Evolutionary conservation across 2,888 invertebrate genomes (phyloP).

Genomic region (Pandemis corylana): DNA sequence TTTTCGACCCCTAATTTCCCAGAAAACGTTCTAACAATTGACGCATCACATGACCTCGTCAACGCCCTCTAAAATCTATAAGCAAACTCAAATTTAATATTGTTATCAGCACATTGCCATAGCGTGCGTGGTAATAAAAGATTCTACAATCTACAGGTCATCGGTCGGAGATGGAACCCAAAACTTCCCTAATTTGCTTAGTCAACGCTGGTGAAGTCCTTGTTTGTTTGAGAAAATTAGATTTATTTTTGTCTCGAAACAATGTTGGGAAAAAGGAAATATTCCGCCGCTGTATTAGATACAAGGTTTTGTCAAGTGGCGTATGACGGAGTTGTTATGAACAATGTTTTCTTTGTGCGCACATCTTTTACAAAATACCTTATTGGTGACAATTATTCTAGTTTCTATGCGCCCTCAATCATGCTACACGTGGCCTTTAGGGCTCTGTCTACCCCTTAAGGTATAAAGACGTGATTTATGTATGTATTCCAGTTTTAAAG

Average conservation of each 20-base stretch:
- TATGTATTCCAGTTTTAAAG: too few relatives aligned
- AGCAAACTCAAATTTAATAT: constrained; percentile 23
- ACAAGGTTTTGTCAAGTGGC: constrained; percentile 3
- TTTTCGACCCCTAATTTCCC: background rate
- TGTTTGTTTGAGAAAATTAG: constrained; percentile 41
- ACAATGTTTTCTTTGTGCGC: constrained; percentile 9
- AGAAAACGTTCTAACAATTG: background rate
- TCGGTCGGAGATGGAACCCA: constrained; percentile 30
- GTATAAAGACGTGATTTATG: too few relatives aligned
- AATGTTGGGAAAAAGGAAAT: constrained; percentile 15
- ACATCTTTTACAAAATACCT: background rate
- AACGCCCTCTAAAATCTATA: constrained; percentile 21
- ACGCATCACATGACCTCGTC: constrained; percentile 6
- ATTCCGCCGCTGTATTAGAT: background rate
- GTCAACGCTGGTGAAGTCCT: constrained; percentile 36
- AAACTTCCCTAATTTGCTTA: constrained; percentile 42
- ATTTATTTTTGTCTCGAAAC: constrained; percentile 30
- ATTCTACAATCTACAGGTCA: constrained; percentile 30
- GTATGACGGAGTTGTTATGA: constrained; percentile 8
- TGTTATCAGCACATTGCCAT: background rate
- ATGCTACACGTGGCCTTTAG: too few relatives aligned
- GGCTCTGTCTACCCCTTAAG: too few relatives aligned
- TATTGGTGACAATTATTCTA: background rate
- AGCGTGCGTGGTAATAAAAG: constrained; percentile 21
- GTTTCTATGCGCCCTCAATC: background rate